Base-by-base conservation (phyloP, 92 coral and sea anemone species). In the Umimayanthus kanabou region DNA sequence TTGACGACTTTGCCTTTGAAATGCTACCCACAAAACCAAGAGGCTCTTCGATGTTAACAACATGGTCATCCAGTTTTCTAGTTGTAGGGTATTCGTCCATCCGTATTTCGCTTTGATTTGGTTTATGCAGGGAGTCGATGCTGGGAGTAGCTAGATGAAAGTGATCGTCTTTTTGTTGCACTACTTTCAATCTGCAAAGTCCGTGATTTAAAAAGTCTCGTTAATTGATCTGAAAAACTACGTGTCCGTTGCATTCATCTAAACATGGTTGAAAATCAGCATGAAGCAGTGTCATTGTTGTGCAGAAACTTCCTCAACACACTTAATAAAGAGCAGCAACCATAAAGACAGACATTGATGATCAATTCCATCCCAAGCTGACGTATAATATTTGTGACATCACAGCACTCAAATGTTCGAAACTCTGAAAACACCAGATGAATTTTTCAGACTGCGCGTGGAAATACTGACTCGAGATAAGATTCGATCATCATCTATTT, bases 11-110 rank as follows among this genome's bases (percentile, higher is more conserved):
- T 45, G 65, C 79, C 42, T 26, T 83, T 7, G 66, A 65, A 83
- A 43, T 83, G 11, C 66, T 45, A 69, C 18, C 47, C 58, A 47
- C 14, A 15, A 45, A 26, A 55, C 67, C 66, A 18, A 83, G 61
- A 71, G 69, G 71, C 4, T 88, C 89, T 65, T 91, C 91, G 64
- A 83, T 91, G 79, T 87, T 69, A 9, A 87, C 71, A 9, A 88
- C 40, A n/a, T 90, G 90, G 50, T 71, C 43, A n/a, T 67, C 30
- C 28, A 15, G 14, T 33, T 82, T 42, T 9, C 33, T 78, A 69
- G 16, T 45, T 70, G 66, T 49, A 30, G 23, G 2, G 20, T 7
- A 1, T 71, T 70, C 26, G 4, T 47, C 67, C 40, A 22, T 43
- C 6, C 49, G 87, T 42, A 45, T 45, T 45, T 83, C 67, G 66